Percentiles rank a stretch among this genome's conserved stretches.
These are phyloP conservation scores for Notodonta dromedarius DNA, from an alignment of 2,888 invertebrate genomes.

Conservation along the genomic window DNA sequence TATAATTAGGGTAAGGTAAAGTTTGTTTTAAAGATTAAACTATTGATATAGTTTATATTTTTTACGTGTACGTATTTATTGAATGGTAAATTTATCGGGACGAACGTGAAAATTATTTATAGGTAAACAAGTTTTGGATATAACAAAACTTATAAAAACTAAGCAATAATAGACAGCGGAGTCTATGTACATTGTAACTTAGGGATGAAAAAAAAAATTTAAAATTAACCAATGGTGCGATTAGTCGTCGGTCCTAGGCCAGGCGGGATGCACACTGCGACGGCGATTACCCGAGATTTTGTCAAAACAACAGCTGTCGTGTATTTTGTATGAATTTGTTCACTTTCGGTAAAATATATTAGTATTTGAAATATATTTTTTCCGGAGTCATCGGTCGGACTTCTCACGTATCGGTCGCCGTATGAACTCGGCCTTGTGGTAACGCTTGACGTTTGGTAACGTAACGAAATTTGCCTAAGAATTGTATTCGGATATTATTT, in stretches of 20 bases:
- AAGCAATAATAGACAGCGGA: conserved; percentile 81
- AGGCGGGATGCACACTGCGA: background rate
- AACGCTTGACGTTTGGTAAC: conserved; percentile 66
- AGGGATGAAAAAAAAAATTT: conserved; percentile 67
- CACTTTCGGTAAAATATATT: too few species aligned
- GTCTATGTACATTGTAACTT: conserved; percentile 82
- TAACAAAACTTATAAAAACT: conserved; percentile 80
- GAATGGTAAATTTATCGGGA: conserved; percentile 84
- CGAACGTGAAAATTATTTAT: conserved; percentile 82
- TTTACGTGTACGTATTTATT: conserved; percentile 85
- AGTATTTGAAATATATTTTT: too few species aligned
- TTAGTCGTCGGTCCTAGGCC: conserved; percentile 63
- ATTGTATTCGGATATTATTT: conserved; percentile 74
- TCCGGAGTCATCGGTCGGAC: too few species aligned
- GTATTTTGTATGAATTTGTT: background rate
- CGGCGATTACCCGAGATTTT: too few species aligned
- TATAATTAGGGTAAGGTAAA: conserved; percentile 79
- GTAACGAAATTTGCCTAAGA: conserved; percentile 74
- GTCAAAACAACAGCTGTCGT: background rate
- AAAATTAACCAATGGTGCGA: conserved; percentile 81
- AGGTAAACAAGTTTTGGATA: conserved; percentile 78
- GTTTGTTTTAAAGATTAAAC: conserved; percentile 85
- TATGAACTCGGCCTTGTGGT: conserved; percentile 56
- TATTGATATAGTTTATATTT: conserved; percentile 85
- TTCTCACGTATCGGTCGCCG: background rate